Evolutionary conservation across 2,113 vertebrate species (phyloP), one percentile per base, ranked within the genome.

Genomic region (Coptodon bakossiorum): DNA sequence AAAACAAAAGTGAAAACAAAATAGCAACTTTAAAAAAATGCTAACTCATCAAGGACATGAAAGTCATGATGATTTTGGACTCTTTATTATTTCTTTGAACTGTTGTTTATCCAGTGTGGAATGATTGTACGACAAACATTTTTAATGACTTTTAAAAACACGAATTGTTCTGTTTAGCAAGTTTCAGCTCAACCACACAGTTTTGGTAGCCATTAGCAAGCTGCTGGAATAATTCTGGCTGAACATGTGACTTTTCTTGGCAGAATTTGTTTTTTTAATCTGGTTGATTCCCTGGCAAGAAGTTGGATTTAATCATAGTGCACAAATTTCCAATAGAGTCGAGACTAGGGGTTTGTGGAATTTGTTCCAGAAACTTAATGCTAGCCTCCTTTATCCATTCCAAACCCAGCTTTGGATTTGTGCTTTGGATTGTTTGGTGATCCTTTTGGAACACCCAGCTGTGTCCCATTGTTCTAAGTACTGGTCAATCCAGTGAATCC

Each of bases 181-280:
- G 11, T 22, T 6, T 68, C 63, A 68, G 34, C 34, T 68, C 10
- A 68, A 22, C 63, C 63, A 6, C 34, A n/a, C 34, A 66, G 34
- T 66, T 66, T 66, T 66, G 31, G 61, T 66, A 38, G 61, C 34
- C 61, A 66, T 66, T 38, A 38, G 10, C 31, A 66, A 66, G 61
- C 19, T 66, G 19, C 19, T 66, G 34, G 61, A 66, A 22, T 19
- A 38, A 13, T 66, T 38, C 34, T 13, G 34, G 61, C 61, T 66
- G 34, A 66, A 38, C 61, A 38, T 66, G 22, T 66, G 34, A 66
- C 61, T 66, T 66, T 66, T 66, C 19, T 66, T 38, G 61, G 61
- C 61, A 66, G 34, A 66, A 13, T 2, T 0, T 7, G 5, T 0
- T 3, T 36, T 38, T 66, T 66, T 66, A 66, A 66, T 66, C 61